Conservation (phyloP, 2,888 invertebrate genomes). For the Eumacrocentrus americanus region DNA sequence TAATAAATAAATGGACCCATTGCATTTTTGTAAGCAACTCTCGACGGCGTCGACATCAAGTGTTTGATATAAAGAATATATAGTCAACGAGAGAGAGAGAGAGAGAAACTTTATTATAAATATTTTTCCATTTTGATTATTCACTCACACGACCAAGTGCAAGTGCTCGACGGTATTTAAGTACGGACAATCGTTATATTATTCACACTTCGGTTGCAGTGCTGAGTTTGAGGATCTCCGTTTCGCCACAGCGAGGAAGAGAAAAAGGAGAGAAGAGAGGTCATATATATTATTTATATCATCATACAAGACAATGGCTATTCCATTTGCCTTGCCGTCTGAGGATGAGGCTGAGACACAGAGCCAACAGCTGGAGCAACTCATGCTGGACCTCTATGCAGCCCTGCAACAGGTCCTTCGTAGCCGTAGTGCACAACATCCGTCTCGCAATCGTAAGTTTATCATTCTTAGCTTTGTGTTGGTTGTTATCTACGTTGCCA, state of each 20-base stretch:
- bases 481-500: neutral
- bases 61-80: too few species aligned
- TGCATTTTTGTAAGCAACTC: too few species aligned
- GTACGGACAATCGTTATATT: too few species aligned
- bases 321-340: slow-evolving; percentile 55
- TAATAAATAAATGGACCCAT: too few species aligned
- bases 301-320: slow-evolving; percentile 49
- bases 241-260: neutral
- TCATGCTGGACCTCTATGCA: slow-evolving; percentile 57
- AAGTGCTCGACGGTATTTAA: too few species aligned
- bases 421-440: slow-evolving; percentile 53
- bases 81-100: too few species aligned
- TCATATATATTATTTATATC: neutral
- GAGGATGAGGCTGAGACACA: slow-evolving; percentile 54
- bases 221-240: neutral
- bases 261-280: slow-evolving; percentile 4
- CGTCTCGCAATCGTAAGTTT: slow-evolving; percentile 59
- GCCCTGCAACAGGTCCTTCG: slow-evolving; percentile 58
- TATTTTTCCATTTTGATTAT: too few species aligned
- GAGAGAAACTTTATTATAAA: too few species aligned
- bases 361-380: slow-evolving; percentile 55
- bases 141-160: too few species aligned
- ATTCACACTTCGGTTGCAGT: slow-evolving; percentile 17
- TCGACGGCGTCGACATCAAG: too few species aligned
- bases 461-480: neutral